Conservation (phyloP, 2,888 invertebrate species). For the Thyatira batis region DNA sequence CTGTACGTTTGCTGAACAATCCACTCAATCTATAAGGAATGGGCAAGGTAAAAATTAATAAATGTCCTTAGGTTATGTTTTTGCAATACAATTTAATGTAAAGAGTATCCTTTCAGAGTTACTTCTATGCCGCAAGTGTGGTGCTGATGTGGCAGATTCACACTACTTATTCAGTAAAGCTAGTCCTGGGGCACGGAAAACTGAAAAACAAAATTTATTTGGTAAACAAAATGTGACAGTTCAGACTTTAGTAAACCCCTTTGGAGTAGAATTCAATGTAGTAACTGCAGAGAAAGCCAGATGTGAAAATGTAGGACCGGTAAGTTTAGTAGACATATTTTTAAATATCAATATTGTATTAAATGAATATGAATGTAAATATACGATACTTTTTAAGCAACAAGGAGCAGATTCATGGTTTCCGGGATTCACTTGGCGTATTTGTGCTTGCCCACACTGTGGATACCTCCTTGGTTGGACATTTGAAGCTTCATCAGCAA, state of each 20-base stretch:
- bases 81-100: slow-evolving; percentile 3
- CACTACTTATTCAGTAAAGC: slow-evolving; percentile 75
- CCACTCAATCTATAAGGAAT: slow-evolving; percentile 37
- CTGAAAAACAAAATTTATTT: slow-evolving; percentile 77
- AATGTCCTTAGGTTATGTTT: neutral
- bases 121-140: slow-evolving; percentile 82
- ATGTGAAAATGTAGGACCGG: slow-evolving; percentile 79
- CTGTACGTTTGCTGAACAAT: slow-evolving; percentile 40
- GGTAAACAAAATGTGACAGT: slow-evolving; percentile 78
- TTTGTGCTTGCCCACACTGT: slow-evolving; percentile 84
- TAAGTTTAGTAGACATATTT: too few relatives aligned
- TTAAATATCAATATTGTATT: too few relatives aligned
- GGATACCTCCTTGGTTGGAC: slow-evolving; percentile 84
- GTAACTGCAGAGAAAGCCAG: slow-evolving; percentile 77
- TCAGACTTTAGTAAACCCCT: slow-evolving; percentile 81
- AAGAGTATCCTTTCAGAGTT: slow-evolving; percentile 65
- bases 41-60: slow-evolving; percentile 43
- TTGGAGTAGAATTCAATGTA: slow-evolving; percentile 79
- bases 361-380: neutral
- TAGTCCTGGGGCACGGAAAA: slow-evolving; percentile 74
- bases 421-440: slow-evolving; percentile 85
- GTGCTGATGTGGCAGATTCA: slow-evolving; percentile 81
- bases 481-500: slow-evolving; percentile 69
- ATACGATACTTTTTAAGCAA: slow-evolving; percentile 55
- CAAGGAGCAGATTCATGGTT: slow-evolving; percentile 84